Percentiles rank a stretch among this genome's conserved stretches.
These are phyloP conservation scores for Phortica variegata DNA, from an alignment of 1,140 invertebrate genomes.

Conservation along the genomic window DNA sequence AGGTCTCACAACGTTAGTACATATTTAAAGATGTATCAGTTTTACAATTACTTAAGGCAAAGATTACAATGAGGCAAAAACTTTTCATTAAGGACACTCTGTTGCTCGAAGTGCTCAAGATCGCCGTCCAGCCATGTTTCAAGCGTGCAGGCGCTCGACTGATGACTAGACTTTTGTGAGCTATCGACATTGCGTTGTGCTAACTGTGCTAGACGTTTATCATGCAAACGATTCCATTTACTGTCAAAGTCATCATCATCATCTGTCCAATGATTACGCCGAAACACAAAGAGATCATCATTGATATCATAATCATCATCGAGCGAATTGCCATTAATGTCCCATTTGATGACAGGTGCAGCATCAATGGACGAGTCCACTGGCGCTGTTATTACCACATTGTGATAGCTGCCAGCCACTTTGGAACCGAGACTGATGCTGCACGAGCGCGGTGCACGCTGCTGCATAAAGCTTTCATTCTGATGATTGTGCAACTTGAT, in stretches of 20 bases:
- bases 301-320: conserved; percentile 29
- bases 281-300: no score
- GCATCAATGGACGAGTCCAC: conserved; percentile 35
- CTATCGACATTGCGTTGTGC: conserved; percentile 15
- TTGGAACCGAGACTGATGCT: conserved; percentile 44
- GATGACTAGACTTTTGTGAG: conserved; percentile 41
- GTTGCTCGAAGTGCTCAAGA: no score
- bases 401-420: conserved; percentile 40
- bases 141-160: conserved; percentile 50
- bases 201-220: conserved; percentile 12
- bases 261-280: conserved; percentile 20
- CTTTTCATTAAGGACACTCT: conserved; percentile 21
- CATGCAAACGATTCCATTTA: conserved; percentile 23
- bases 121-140: conserved; percentile 54
- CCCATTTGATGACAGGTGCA: conserved; percentile 47
- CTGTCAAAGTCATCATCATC: conserved; percentile 18
- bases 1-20: no score
- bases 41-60: conserved; percentile 46
- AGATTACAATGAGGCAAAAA: conserved; percentile 26
- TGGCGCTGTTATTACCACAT: conserved; percentile 38
- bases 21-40: no score
- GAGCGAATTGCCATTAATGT: conserved; percentile 51
- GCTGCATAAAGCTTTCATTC: not conserved
- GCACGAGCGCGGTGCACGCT: conserved; percentile 16
- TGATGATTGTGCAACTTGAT: not conserved